phyloP scores from a whole-genome alignment of 2,888 invertebrate genomes.

The Perithous albicinctus region DNA sequence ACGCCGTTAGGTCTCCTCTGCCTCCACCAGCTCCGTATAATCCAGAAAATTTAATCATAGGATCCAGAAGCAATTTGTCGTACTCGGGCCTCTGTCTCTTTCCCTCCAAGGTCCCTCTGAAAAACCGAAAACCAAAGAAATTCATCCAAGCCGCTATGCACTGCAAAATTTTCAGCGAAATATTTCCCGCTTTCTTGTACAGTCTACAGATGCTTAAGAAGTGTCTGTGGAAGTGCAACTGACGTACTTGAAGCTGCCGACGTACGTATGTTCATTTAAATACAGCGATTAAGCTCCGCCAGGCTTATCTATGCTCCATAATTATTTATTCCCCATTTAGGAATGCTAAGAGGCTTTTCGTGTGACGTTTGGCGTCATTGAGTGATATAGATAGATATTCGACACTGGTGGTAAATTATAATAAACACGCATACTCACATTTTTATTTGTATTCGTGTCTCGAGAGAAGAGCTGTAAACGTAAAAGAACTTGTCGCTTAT shows the following conservation, averaged over 20 bases:
- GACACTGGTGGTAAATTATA: neutral
- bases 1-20: slow-evolving; percentile 93
- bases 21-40: slow-evolving; percentile 92
- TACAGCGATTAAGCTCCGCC: slow-evolving; percentile 30
- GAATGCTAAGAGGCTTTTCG: slow-evolving; percentile 49
- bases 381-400: neutral
- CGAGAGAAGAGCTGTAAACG: slow-evolving; percentile 96
- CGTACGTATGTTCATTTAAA: slow-evolving; percentile 32
- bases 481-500: slow-evolving; percentile 93
- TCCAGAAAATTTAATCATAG: slow-evolving; percentile 96
- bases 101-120: slow-evolving; percentile 97
- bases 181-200: neutral
- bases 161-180: neutral
- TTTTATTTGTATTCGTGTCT: slow-evolving; percentile 95
- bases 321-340: slow-evolving; percentile 10
- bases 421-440: slow-evolving; percentile 88
- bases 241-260: neutral
- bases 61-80: slow-evolving; percentile 94
- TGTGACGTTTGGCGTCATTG: neutral
- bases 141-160: neutral
- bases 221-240: neutral
- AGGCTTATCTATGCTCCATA: slow-evolving; percentile 30
- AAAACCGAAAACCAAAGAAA: slow-evolving; percentile 70
- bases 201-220: neutral
- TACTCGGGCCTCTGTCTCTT: slow-evolving; percentile 94